Evolutionary conservation across 2,888 invertebrate species (phyloP).

Genomic region (Podotricha telesiphe): DNA sequence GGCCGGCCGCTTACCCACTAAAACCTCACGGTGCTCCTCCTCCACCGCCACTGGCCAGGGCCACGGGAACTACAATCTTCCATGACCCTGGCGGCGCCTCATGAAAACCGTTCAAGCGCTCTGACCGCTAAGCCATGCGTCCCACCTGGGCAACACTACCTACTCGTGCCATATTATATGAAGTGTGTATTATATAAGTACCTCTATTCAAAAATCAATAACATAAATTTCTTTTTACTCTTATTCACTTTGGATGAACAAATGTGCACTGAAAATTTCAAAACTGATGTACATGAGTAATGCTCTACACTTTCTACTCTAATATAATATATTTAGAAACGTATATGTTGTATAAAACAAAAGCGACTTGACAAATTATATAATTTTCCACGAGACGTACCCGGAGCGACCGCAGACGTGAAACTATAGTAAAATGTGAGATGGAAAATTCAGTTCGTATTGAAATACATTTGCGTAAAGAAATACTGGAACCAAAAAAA

Average conservation of each 20-base stretch:
- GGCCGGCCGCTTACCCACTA: no score
- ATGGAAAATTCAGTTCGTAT: constrained; percentile 11
- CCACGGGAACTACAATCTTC: no score
- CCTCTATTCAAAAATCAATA: no score
- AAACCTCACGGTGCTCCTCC: no score
- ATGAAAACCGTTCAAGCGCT: no score
- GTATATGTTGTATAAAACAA: constrained; percentile 16
- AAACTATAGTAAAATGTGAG: constrained; percentile 20
- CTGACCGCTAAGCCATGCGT: no score
- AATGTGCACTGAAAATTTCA: neutral
- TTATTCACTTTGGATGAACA: neutral
- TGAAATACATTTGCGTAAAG: neutral
- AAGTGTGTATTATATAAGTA: no score
- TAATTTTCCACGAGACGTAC: constrained; percentile 33
- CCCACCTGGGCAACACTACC: no score
- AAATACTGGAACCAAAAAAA: neutral
- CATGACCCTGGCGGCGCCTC: no score
- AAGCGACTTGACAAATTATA: constrained; percentile 31
- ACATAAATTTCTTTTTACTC: neutral
- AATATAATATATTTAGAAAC: constrained; percentile 1
- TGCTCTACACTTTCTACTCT: neutral
- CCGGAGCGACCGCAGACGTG: constrained; percentile 29
- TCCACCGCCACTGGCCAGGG: no score
- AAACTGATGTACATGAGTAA: neutral
- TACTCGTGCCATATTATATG: no score